phyloP scores from a whole-genome alignment of 2,113 vertebrate genomes.

The Typhlomys cinereus region DNA sequence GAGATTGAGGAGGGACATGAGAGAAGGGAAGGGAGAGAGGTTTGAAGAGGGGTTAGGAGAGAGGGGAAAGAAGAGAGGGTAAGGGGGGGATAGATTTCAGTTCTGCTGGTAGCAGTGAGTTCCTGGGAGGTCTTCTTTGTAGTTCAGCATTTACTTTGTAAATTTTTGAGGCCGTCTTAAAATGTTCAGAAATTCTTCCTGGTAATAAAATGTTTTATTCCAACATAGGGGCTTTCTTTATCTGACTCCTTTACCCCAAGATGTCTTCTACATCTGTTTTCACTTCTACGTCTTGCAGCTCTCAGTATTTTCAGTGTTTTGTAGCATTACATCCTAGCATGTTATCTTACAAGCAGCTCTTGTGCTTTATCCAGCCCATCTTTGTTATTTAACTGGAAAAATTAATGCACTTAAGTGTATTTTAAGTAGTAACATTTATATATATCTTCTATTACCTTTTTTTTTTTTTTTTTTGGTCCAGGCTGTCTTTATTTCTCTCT shows the following conservation, averaged over 20 bases:
- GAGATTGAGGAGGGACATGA: too few species aligned
- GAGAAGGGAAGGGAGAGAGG: not conserved
- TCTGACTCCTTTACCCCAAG: not conserved
- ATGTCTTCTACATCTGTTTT: not conserved
- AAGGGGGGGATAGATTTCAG: not conserved
- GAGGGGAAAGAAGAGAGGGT: too few species aligned
- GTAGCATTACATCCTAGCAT: not conserved
- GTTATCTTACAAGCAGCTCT: not conserved
- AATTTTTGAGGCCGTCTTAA: slow-evolving; percentile 22
- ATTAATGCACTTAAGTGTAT: not conserved
- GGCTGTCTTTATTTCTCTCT: not conserved
- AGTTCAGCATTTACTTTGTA: slow-evolving; percentile 45
- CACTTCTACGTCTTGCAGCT: too few species aligned
- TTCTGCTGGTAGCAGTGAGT: not conserved
- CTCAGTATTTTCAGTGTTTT: not conserved
- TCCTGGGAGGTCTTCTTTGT: not conserved
- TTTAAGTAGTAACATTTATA: not conserved
- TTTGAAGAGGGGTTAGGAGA: too few species aligned
- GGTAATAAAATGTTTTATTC: not conserved
- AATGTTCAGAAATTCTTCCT: not conserved
- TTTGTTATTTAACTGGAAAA: not conserved
- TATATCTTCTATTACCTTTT: not conserved
- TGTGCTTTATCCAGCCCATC: not conserved
- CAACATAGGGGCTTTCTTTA: not conserved
- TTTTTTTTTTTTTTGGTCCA: not conserved